Evolutionary conservation across 2,888 invertebrate genomes (phyloP).

Genomic region (Amaurobius ferox): DNA sequence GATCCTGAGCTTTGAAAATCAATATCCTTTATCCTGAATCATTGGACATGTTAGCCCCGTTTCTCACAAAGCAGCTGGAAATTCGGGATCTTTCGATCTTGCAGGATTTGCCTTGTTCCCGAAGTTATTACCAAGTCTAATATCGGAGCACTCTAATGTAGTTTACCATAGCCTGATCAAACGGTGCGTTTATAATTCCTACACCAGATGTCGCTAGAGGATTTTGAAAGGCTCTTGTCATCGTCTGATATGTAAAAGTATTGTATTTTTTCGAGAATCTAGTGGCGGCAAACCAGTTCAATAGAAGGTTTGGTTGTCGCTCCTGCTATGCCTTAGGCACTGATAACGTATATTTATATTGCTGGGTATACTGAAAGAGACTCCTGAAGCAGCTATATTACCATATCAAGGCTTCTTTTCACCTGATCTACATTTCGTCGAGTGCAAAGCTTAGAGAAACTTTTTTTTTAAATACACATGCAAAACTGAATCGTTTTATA

Average conservation of each 20-base stretch:
- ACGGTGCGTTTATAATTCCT: conserved; percentile 68
- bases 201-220: conserved; percentile 62
- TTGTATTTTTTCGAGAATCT: too few species aligned
- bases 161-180: conserved; percentile 67
- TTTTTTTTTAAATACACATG: too few species aligned
- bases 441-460: too few species aligned
- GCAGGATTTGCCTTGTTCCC: conserved; percentile 59
- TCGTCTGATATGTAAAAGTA: conserved; percentile 61
- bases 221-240: conserved; percentile 56
- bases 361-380: not conserved
- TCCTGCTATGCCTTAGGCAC: conserved; percentile 28
- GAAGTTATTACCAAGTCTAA: conserved; percentile 69
- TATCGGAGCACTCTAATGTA: conserved; percentile 51
- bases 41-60: conserved; percentile 51
- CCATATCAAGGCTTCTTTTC: conserved; percentile 39
- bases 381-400: conserved; percentile 34
- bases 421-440: conserved; percentile 52
- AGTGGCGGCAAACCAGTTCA: conserved; percentile 37
- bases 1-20: conserved; percentile 50
- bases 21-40: conserved; percentile 63
- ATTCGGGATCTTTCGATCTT: conserved; percentile 54
- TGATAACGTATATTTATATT: conserved; percentile 42
- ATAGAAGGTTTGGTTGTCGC: conserved; percentile 22
- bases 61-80: conserved; percentile 41
- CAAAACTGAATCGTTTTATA: too few species aligned